Evolutionary conservation across 1,140 invertebrate genomes (phyloP), one percentile per base, ranked within the genome.

Genomic region (Samia ricini): DNA sequence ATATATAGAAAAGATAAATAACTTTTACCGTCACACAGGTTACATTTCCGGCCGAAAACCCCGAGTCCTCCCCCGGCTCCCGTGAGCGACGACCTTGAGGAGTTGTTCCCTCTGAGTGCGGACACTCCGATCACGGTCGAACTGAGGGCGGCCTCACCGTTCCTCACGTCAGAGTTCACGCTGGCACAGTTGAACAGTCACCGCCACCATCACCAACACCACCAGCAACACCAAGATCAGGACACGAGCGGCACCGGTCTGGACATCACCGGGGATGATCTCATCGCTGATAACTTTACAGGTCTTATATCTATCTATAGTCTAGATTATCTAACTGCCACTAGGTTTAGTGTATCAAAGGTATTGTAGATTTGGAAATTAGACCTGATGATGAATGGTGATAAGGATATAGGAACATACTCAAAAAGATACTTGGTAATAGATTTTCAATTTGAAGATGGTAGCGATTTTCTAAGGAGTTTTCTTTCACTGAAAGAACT

Each of bases 1-100:
- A 15, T 48, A 48, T 15, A 48, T 48, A 6, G 18, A 48, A 48
- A 48, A 10, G 0, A 48, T 48, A 48, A 48, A 48, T 15, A 48
- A 48, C 36, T 15, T 48, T n/a, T 36, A 7, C 0, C 7, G 7
- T 36, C 15, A 7, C 33, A 7, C 72, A 94, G 94, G 94, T 91
- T 95, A 84, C 95, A 95, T 81, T 95, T 95, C 85, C 93, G 94
- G 73, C 95, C 95, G 63, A 95, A 95, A 90, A 95, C 94, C 54
- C 93, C 93, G 33, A 42, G 33, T 42, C 89, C 89, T 18, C 77
- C 77, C 0, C 71, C 74, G 0, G 75, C 83, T 1, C 74, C 77
- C 0, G 73, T 75, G 51, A 71, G 72, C 8, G 74, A 80, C n/a
- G 49, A 76, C 29, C 74, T 71, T 12, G 64, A 81, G n/a, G 87